A percentile compares a stretch with the other conserved stretches of the same genome.
Conservation (phyloP, 2,113 vertebrate genomes). For the Tichodroma muraria region DNA sequence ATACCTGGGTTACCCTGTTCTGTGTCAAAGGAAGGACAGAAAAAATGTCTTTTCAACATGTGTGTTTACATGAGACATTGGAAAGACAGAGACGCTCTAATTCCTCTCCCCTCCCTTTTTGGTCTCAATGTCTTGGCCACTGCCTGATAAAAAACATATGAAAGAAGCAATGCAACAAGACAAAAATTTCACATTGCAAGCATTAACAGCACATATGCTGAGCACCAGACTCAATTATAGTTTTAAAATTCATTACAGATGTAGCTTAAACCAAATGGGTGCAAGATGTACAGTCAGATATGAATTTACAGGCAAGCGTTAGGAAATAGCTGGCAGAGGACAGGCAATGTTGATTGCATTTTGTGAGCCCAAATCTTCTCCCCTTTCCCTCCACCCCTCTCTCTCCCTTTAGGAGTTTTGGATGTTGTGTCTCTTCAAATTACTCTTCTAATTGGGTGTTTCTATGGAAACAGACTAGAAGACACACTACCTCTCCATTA, state of each 20-base stretch:
- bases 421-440: conserved; percentile 60
- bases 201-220: conserved; percentile 65
- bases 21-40: background rate
- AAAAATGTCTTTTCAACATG: background rate
- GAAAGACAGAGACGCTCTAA: background rate
- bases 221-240: conserved; percentile 70
- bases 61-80: background rate
- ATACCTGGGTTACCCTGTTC: background rate
- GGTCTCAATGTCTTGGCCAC: conserved; percentile 19
- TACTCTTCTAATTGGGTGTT: conserved; percentile 59
- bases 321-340: conserved; percentile 53
- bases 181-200: conserved; percentile 63
- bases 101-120: background rate
- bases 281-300: conserved; percentile 71
- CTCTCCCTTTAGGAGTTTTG: conserved; percentile 48
- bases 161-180: conserved; percentile 54
- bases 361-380: conserved; percentile 46
- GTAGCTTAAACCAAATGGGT: conserved; percentile 64
- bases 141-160: conserved; percentile 67
- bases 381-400: background rate
- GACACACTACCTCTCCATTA: conserved; percentile 38
- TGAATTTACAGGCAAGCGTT: conserved; percentile 5
- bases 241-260: conserved; percentile 73
- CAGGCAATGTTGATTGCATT: conserved; percentile 23
- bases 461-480: conserved; percentile 53